phyloP scores from a whole-genome alignment of 2,113 vertebrate species.

The Egretta garzetta region DNA sequence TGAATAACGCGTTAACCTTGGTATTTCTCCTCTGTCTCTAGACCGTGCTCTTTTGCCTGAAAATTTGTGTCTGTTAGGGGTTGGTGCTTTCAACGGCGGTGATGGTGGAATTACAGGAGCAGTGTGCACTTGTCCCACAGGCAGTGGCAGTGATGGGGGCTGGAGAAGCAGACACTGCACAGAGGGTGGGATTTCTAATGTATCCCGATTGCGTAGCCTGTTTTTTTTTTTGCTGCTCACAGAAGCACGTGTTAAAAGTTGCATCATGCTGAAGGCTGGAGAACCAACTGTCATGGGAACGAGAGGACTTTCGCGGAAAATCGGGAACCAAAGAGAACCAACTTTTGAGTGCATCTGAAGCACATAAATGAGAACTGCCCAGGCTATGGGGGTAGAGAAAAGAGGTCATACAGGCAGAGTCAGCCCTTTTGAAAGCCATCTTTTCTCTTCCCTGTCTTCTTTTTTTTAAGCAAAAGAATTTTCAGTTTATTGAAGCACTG shows the following conservation, averaged over 20 bases:
- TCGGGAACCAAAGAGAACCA: accelerated
- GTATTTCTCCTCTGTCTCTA: not conserved
- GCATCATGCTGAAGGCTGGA: not conserved
- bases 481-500: not conserved
- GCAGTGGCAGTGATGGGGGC: not conserved
- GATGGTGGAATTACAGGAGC: not conserved
- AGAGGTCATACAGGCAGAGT: not conserved
- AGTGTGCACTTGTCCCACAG: not conserved
- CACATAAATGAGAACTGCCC: not conserved
- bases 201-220: not conserved
- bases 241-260: not conserved
- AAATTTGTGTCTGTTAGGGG: not conserved
- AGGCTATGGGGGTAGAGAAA: not conserved
- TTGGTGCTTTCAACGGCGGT: not conserved
- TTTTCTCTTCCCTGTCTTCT: not conserved
- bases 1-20: not conserved
- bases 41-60: not conserved
- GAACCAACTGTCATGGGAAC: accelerated
- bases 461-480: not conserved
- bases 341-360: not conserved
- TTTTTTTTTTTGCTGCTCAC: not conserved
- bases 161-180: not conserved
- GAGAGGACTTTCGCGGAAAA: not conserved
- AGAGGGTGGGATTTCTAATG: not conserved
- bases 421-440: not conserved